Evolutionary conservation across 2,888 invertebrate genomes (phyloP), one percentile per base, ranked within the genome.

Genomic region (Xanthia icteritia): DNA sequence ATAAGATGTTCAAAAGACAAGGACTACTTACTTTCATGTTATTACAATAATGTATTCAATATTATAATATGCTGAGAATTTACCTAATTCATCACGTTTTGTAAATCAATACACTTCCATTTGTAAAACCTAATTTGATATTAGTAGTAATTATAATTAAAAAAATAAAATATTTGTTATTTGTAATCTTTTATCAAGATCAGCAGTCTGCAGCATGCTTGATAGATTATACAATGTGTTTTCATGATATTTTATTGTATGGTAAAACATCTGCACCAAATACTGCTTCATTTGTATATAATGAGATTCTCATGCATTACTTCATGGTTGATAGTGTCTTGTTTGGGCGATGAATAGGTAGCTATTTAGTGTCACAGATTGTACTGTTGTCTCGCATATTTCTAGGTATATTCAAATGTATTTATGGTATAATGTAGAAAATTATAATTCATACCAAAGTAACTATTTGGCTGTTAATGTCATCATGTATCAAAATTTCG

Each of bases 361-460:
- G 89, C 86, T 88, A 85, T 76, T 80, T 88, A 89, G 81, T 88
- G 79, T 86, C 87, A 85, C 89, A 85, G 80, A 86, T 81, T 85
- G 86, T 83, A 85, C 80, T 87, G 82, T 89, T 87, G 78, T 89
- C 77, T 88, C 77, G 66, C 87, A 85, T 89, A 83, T 83, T 85
- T 87, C 85, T 90, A 90, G 87, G 76, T 90, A 88, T 87, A 89
- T 86, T 89, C 77, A 88, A 88, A 77, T 88, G 76, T 88, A 90
- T 89, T 89, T 90, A 88, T 84, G 83, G 76, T 86, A 83, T 81
- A 89, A 88, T 85, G 84, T 88, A 88, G 90, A 87, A 88, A 89
- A 89, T 88, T 86, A 83, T 86, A 84, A 88, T 88, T 88, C 86
- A 91, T 92, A 93, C 93, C 93, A 93, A 93, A 93, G 93, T 93